Evolutionary conservation across 2,113 vertebrate species (phyloP), one percentile per base, ranked within the genome.

Genomic region (Passer domesticus): DNA sequence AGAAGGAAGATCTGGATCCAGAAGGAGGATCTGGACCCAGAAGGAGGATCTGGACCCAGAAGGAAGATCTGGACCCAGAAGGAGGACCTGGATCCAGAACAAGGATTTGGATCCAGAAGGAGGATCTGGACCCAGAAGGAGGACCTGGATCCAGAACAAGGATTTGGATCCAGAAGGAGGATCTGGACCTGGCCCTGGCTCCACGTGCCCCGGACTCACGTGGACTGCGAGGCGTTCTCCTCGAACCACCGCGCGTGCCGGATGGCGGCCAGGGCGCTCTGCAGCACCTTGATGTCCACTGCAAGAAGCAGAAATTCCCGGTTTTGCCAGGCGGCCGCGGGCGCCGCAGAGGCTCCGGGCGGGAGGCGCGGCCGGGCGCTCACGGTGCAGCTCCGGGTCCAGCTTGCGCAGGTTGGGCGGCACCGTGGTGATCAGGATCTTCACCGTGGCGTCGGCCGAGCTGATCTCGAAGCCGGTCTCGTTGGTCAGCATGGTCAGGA

Each of bases 221-320:
- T 99, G 60, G 99, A 99, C 92, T 99, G 99, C 18, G 99, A 99
- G 25, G 99, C 99, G 3, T 99, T 99, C 96, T 99, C 99, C 91
- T 99, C 99, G 39, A 99, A 99, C 99, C 99, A 99, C 66, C 99
- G 99, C 10, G 99, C 99, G 8, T 99, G 99, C 11, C 99, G 97
- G 95, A 99, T 99, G 85, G 99, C 99, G 3, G 99, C 99, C 35
- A 99, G 98, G 20, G 99, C 99, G 7, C 99, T 99, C 96, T 99
- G 99, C 85, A 99, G 97, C 74, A 99, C 99, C 91, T 99, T 99
- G 96, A 99, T 99, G 93, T 99, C 99, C 99, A 99, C 99, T 99
- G 95, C 18, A 92, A 94, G 41, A 47, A 46, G 94, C 85, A 68
- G 7, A 69, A 70, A 47, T 2, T 2, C 25, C 74, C 12, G 1